Percentiles rank a stretch among this genome's conserved stretches.
These are phyloP conservation scores for Crossaster papposus DNA, from an alignment of 53 echinoderm and acorn worm species.

Conservation along the genomic window DNA sequence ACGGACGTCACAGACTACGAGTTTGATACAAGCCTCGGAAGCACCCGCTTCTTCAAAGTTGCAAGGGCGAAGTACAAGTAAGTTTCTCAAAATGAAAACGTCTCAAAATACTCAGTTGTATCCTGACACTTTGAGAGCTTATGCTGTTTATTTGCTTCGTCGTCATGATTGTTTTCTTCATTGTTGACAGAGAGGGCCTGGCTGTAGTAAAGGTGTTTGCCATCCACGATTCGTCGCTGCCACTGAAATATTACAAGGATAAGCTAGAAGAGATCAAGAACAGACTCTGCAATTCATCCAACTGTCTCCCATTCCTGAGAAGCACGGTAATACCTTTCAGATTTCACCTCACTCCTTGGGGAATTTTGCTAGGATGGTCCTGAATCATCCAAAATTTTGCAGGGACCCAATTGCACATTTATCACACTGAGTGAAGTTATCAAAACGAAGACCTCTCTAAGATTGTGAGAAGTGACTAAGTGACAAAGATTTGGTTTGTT, in stretches of 20 bases:
- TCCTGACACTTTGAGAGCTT: not conserved
- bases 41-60: slow-evolving; percentile 98
- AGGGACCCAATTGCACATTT: not conserved
- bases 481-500: not conserved
- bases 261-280: slow-evolving; percentile 84
- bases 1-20: slow-evolving; percentile 98
- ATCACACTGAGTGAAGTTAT: not conserved
- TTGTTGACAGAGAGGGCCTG: slow-evolving; percentile 77
- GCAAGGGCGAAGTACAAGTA: slow-evolving; percentile 96
- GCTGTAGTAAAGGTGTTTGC: slow-evolving; percentile 99
- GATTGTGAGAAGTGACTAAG: too few species aligned
- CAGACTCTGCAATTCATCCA: slow-evolving; percentile 75
- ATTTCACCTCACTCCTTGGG: too few species aligned
- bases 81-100: not conserved
- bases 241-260: slow-evolving; percentile 80
- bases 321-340: slow-evolving; percentile 77
- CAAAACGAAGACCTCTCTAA: too few species aligned
- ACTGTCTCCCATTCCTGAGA: slow-evolving; percentile 90
- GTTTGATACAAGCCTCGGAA: slow-evolving; percentile 96
- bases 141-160: not conserved
- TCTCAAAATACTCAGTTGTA: not conserved
- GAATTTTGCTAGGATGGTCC: too few species aligned
- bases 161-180: not conserved
- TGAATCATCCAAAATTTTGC: not conserved
- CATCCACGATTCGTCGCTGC: slow-evolving; percentile 96